Percentiles rank a stretch among this genome's conserved stretches.
phyloP scores from a whole-genome alignment of 2,113 vertebrate species.

The Amphiprion ocellaris region DNA sequence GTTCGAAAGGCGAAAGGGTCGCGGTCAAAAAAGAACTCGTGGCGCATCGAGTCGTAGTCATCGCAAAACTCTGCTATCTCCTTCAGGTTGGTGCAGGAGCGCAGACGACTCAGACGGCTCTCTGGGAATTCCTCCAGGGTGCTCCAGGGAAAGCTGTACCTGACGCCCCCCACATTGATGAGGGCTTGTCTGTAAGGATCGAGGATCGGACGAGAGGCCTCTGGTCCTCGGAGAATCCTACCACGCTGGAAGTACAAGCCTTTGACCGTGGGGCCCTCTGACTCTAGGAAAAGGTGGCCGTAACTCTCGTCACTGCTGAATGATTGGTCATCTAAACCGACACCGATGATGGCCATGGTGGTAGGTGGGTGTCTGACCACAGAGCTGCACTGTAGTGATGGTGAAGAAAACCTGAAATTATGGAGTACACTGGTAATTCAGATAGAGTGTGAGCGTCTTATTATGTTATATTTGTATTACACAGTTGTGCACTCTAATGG shows the following conservation, averaged over 20 bases:
- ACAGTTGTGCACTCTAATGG: no score
- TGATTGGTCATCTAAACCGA: slow-evolving; percentile 73
- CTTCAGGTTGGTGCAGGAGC: slow-evolving; percentile 84
- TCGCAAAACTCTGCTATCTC: slow-evolving; percentile 89
- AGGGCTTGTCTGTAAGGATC: slow-evolving; percentile 85
- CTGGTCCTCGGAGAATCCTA: slow-evolving; percentile 72
- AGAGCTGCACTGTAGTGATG: not conserved
- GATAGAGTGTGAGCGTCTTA: no score
- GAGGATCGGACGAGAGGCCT: not conserved
- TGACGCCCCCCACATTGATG: slow-evolving; percentile 90
- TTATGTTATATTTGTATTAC: no score
- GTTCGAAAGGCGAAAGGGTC: slow-evolving; percentile 89
- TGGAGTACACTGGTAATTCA: not conserved
- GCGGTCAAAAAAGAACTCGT: slow-evolving; percentile 92
- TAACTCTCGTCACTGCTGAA: slow-evolving; percentile 79
- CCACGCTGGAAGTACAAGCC: slow-evolving; percentile 88
- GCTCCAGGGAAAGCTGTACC: slow-evolving; percentile 90
- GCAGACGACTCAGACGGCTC: slow-evolving; percentile 87
- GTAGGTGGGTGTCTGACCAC: not conserved
- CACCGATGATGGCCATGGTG: slow-evolving; percentile 86
- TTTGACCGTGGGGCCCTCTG: slow-evolving; percentile 82
- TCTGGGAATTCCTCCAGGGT: slow-evolving; percentile 90
- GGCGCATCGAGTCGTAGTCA: slow-evolving; percentile 87
- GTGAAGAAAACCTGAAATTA: not conserved
- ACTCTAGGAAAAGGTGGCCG: slow-evolving; percentile 76